Base-by-base conservation (phyloP, 2,113 vertebrate genomes). In the Neolamprologus fasciatus region DNA sequence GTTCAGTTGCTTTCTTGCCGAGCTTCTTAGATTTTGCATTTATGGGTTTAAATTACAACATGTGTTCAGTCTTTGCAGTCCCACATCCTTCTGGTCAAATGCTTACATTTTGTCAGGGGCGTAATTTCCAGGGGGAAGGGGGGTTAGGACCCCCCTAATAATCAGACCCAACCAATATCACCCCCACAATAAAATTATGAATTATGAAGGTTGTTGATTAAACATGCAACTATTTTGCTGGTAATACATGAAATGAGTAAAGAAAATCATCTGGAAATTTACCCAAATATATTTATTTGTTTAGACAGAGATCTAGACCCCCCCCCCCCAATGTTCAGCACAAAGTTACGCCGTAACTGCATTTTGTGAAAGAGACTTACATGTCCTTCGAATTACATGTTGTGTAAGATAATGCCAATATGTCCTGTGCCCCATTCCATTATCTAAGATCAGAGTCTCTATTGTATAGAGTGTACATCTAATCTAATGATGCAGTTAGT, bases 111-210 rank as follows among this genome's bases (percentile, higher is more conserved):
- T 66, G 19, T 63, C 57, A 61, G 57, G 5, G 57, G 28, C 1
- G 0, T 61, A 26, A 57, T 26, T 57, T 57, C 54, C 1, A 0
- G n/a, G 9, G 51, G 19, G 9, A 1, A 2, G 9, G 51, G 51
- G 19, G 9, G 19, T 50, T 51, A 54, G n/a, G 53, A 12, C 53
- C 53, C 51, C 53, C 51, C 51, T 0, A 55, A 14, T 26, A 26
- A 57, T 57, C 54, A 57, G 26, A 31, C 5, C 28, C 5, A 6
- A 33, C 57, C 28, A 61, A 61, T 61, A 61, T 61, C 0, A 31
- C 14, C 1, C 2, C 26, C 28, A 33, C 16, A 33, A 19, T 61
- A 19, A 61, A 61, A 61, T 61, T 19, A 61, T 0, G 14, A 61
- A 61, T 4, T 31, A 17, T 28, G 28, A 28, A 53, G 51, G 51